Base-by-base conservation (phyloP, 2,888 invertebrate genomes). In the Sisyra nigra region DNA sequence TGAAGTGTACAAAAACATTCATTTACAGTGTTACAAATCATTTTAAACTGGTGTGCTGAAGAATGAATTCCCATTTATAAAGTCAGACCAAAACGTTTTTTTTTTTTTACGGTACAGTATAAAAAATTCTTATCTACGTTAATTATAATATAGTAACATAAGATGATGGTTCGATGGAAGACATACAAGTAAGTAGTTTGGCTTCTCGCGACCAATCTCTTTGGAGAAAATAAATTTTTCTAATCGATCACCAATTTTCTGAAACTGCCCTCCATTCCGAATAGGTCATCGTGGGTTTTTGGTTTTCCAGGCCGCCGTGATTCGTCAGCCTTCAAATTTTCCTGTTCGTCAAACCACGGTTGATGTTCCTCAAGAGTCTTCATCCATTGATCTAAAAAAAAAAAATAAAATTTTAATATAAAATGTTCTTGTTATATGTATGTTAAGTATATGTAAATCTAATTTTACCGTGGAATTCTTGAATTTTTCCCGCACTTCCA, bases 221-320 rank as follows among this genome's bases (percentile, higher is more conserved):
- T 33, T 33, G 33, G 33, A 33, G 9, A 14, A 8, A 6, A 14
- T 10, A 10, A 30, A 30, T 33, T 3, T 33, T 8, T 8, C 33
- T 71, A 87, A 67, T 87, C 86, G 54, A 89, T 86, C 53, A 76
- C 72, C 45, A 89, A 66, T 61, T 88, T 83, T 54, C 86, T 76
- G 69, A 88, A 88, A 39, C 87, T 85, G 33, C 88, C 88, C 54
- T 88, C 88, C 54, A 88, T 72, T n/a, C 88, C 88, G 54, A 89
- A 88, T 3, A 88, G 69, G 55, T 88, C 87, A 50, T 87, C 85
- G 50, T 80, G 77, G 51, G 85, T 86, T 57, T 83, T 87, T 47
- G 86, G 85, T 57, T 82, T 83, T 34, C 86, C 88, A 0, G 84
- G 84, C 55, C 89, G 74, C 46, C 83, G 74, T 0, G 79, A 63